Evolutionary conservation across 1,140 invertebrate genomes (phyloP).

Genomic region (Mylabris phalerata): DNA sequence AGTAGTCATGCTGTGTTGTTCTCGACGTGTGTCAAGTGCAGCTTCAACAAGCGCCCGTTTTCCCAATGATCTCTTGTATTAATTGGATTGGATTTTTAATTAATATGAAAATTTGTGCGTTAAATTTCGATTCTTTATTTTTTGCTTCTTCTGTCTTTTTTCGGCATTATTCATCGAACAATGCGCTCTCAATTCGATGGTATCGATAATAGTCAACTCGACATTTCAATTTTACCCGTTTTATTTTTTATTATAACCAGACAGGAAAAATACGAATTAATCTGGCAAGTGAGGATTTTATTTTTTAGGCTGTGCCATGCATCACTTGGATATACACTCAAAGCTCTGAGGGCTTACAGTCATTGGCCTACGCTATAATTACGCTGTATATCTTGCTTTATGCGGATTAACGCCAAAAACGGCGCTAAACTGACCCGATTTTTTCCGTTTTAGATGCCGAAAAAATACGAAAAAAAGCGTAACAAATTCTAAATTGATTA

Average conservation of each 20-base stretch:
- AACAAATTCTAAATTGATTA: too few relatives aligned
- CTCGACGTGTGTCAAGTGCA: constrained; percentile 41
- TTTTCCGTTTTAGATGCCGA: not conserved
- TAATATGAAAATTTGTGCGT: constrained; percentile 40
- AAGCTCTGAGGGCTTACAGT: constrained; percentile 24
- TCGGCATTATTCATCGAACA: constrained; percentile 7
- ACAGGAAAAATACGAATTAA: constrained; percentile 8
- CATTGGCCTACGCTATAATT: constrained; percentile 31
- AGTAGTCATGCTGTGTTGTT: constrained; percentile 20
- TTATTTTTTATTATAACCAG: too few relatives aligned
- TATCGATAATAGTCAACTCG: constrained; percentile 13
- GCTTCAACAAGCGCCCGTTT: constrained; percentile 29
- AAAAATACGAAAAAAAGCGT: too few relatives aligned
- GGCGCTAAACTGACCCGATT: constrained; percentile 11
- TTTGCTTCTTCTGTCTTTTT: not conserved
- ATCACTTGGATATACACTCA: constrained; percentile 24
- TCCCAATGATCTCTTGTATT: constrained; percentile 38
- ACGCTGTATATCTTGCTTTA: constrained; percentile 36
- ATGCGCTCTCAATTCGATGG: constrained; percentile 14
- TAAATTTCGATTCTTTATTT: constrained; percentile 14
- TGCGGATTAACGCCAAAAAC: constrained; percentile 29
- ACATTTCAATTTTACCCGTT: too few relatives aligned
- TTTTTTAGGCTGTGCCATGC: constrained; percentile 23
- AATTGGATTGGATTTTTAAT: constrained; percentile 43
- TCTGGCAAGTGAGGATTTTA: constrained; percentile 20